Conservation (phyloP, 1,140 invertebrate species). For the Eufriesea mexicana region DNA sequence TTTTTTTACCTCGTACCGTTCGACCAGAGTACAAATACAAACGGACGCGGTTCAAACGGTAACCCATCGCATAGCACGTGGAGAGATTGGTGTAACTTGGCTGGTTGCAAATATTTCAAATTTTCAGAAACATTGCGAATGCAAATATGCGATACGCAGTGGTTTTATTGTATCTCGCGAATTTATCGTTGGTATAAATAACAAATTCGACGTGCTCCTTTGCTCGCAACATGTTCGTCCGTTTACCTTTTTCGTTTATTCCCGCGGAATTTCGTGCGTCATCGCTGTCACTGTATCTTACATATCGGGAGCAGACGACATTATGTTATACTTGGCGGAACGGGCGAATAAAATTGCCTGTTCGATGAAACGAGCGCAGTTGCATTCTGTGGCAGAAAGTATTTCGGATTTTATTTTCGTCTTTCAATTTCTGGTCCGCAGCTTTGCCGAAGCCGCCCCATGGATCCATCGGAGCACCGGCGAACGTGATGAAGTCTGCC, state of each 20-base stretch:
- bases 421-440: slow-evolving; percentile 46
- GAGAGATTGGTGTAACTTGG: not conserved
- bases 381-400: not conserved
- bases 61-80: not conserved
- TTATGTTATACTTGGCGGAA: not conserved
- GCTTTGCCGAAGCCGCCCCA: not conserved
- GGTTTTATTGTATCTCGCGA: not conserved
- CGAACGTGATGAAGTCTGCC: not conserved
- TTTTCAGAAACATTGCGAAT: not conserved
- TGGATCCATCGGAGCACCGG: not conserved
- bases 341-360: not conserved
- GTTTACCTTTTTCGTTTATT: not conserved
- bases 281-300: not conserved
- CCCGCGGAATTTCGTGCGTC: not conserved
- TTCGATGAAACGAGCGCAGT: not conserved
- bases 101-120: not conserved
- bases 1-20: no score
- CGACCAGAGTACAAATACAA: no score
- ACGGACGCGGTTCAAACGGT: slow-evolving; percentile 15
- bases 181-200: not conserved
- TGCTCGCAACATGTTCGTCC: not conserved
- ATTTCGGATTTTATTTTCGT: slow-evolving; percentile 44
- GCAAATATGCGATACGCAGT: not conserved
- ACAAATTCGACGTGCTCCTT: not conserved
- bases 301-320: not conserved